A percentile compares a stretch with the other conserved stretches of the same genome.
Evolutionary conservation across 2,888 invertebrate genomes (phyloP).

Genomic region (Julus scanicus): DNA sequence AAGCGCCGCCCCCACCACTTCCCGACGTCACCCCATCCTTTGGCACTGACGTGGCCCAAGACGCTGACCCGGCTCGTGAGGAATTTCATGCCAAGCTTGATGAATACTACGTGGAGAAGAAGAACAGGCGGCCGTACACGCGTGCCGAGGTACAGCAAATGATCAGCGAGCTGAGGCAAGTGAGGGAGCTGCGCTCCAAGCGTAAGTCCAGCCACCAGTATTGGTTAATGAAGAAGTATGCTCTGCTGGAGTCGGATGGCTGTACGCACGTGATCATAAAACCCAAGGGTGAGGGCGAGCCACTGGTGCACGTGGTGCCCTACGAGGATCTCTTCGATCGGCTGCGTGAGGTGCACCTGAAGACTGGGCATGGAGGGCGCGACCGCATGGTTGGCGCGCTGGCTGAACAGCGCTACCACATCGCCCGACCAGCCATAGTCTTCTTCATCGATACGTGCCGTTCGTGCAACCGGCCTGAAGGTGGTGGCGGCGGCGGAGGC

Average conservation of each 20-base stretch:
- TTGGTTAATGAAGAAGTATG: conserved; percentile 46
- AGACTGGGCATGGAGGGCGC: conserved; percentile 50
- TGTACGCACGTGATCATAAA: background rate
- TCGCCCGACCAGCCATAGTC: conserved; percentile 7
- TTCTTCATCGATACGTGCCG: conserved; percentile 41
- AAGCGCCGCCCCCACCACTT: background rate
- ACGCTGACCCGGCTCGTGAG: background rate
- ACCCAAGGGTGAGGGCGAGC: background rate
- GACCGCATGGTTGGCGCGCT: conserved; percentile 21
- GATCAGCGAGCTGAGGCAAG: background rate
- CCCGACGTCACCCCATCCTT: background rate
- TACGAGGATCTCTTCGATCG: conserved; percentile 48
- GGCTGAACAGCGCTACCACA: conserved; percentile 5
- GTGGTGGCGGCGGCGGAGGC: background rate
- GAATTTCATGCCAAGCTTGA: background rate
- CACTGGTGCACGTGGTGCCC: conserved; percentile 20
- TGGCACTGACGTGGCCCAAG: background rate
- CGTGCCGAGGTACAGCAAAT: background rate
- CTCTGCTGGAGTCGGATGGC: conserved; percentile 4
- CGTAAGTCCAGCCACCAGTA: conserved; percentile 41
- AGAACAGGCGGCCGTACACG: background rate
- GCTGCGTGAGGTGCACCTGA: conserved; percentile 36
- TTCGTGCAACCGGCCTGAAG: background rate
- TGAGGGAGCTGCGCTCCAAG: conserved; percentile 3
- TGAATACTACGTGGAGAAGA: conserved; percentile 11